Percentiles rank a stretch among this genome's conserved stretches.
Evolutionary conservation across 2,113 vertebrate species (phyloP).

Genomic region (Mastomys coucha): DNA sequence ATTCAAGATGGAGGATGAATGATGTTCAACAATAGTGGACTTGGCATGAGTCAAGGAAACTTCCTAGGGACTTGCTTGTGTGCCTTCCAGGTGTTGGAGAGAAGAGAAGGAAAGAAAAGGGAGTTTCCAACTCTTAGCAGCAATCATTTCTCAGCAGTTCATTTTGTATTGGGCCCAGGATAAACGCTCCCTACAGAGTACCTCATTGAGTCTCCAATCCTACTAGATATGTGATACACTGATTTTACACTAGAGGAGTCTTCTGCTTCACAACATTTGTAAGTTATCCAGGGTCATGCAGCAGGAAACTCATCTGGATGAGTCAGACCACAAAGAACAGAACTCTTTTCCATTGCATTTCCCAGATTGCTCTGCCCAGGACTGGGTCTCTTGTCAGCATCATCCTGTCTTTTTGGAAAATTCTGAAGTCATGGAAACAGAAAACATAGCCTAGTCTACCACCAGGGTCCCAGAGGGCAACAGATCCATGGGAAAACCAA

Average conservation of each 20-base stretch:
- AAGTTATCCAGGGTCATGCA: background rate
- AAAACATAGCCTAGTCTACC: background rate
- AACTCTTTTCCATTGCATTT: background rate
- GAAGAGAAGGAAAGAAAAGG: background rate
- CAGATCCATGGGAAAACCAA: background rate
- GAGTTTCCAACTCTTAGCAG: background rate
- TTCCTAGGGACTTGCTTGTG: background rate
- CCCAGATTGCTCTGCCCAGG: background rate
- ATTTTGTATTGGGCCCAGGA: background rate
- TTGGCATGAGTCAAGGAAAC: background rate
- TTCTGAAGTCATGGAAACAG: background rate
- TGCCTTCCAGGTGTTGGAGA: background rate
- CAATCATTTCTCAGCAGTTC: background rate
- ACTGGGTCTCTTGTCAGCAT: background rate
- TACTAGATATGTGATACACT: background rate
- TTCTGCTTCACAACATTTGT: background rate
- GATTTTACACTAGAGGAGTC: background rate
- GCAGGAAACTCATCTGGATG: background rate
- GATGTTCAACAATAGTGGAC: background rate
- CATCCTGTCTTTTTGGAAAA: background rate
- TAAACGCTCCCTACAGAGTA: background rate
- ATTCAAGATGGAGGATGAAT: background rate
- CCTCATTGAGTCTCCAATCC: background rate
- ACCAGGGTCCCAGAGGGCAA: background rate
- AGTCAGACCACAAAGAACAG: background rate